A percentile compares a stretch with the other conserved stretches of the same genome.
Evolutionary conservation across 2,113 vertebrate genomes (phyloP).

Genomic region (Cyprichromis sp.): DNA sequence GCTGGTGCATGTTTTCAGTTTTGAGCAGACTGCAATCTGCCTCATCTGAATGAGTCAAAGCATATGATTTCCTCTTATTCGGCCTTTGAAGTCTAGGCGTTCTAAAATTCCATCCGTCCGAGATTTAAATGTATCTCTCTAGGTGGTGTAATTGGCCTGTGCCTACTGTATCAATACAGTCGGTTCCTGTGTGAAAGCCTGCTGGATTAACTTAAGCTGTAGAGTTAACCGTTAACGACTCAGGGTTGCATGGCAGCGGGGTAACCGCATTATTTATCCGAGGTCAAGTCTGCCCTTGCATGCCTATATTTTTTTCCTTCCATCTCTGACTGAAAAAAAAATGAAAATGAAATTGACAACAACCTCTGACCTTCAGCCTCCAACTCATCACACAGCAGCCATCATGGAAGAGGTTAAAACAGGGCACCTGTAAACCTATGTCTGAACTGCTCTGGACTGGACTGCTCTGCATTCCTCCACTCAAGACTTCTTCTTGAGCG

Average conservation of each 20-base stretch:
- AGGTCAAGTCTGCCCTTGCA: background rate
- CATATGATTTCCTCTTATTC: slow-evolving; percentile 33
- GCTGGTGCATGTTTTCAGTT: slow-evolving; percentile 54
- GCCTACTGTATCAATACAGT: background rate
- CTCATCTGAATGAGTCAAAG: slow-evolving; percentile 47
- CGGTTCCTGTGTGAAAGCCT: background rate
- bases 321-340: background rate
- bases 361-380: slow-evolving; percentile 22
- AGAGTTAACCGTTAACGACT: background rate
- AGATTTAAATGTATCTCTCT: background rate
- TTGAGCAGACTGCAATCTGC: slow-evolving; percentile 27
- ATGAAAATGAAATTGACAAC: background rate
- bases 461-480: slow-evolving; percentile 17
- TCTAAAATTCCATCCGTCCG: background rate
- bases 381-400: slow-evolving; percentile 4
- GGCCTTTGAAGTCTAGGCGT: slow-evolving; percentile 11
- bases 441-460: background rate
- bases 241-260: background rate
- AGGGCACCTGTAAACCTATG: slow-evolving; percentile 3
- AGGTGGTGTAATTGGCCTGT: background rate
- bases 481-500: background rate
- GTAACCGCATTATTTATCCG: background rate
- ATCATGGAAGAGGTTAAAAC: background rate
- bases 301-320: background rate
- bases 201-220: background rate